These are phyloP conservation scores for Apogon hyalosoma DNA, from an alignment of 2,797 vertebrate species.

Conservation along the genomic window DNA sequence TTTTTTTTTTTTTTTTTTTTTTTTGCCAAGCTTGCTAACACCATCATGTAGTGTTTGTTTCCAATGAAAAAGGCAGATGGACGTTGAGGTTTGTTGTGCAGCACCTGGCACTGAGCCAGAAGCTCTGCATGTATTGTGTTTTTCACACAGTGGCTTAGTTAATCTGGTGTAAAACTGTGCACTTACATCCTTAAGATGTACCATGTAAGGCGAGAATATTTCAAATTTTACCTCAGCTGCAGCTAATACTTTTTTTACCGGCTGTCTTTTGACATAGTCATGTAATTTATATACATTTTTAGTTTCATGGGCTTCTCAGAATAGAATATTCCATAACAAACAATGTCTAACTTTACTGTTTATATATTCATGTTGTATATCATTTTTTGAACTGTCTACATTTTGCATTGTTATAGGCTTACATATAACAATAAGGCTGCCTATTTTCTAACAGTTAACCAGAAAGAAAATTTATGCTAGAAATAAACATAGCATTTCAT, in stretches of 20 bases:
- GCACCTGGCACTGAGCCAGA: slow-evolving; percentile 65
- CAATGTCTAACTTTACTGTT: no score
- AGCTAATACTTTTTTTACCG: no score
- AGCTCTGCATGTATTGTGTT: slow-evolving; percentile 61
- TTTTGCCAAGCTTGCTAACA: slow-evolving; percentile 2
- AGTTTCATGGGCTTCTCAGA: no score
- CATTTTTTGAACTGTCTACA: no score
- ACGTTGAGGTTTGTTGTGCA: slow-evolving; percentile 59
- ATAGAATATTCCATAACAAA: no score
- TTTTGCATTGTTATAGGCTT: no score
- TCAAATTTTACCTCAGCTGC: not conserved
- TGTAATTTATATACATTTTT: no score
- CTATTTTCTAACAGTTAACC: no score
- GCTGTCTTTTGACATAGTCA: no score
- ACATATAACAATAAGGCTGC: no score
- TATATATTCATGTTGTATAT: no score
- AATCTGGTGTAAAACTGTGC: slow-evolving; percentile 54
- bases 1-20: not conserved
- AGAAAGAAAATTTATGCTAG: no score
- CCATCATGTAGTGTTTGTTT: slow-evolving; percentile 32
- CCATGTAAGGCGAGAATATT: not conserved
- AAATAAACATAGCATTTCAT: not conserved
- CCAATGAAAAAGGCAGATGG: slow-evolving; percentile 64
- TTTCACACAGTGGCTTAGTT: slow-evolving; percentile 59
- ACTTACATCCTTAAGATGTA: slow-evolving; percentile 26